Evolutionary conservation across 2,888 invertebrate genomes (phyloP).

Genomic region (Drosophila ezoana): DNA sequence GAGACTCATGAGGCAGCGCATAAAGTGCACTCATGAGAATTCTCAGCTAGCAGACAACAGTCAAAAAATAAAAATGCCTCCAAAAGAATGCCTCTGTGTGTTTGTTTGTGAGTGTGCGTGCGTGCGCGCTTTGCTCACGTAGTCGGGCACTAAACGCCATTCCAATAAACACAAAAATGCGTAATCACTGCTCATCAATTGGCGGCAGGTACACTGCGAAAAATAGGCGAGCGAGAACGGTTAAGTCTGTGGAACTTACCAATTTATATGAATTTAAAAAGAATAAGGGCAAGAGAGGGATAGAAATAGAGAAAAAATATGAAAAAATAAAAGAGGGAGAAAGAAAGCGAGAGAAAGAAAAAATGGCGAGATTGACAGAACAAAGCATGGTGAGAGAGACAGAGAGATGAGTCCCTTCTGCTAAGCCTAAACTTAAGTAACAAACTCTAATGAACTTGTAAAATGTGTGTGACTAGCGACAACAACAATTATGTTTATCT

Average conservation of each 20-base stretch:
- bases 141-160: slow-evolving; percentile 44
- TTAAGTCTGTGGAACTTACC: not conserved
- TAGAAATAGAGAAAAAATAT: not conserved
- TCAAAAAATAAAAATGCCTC: slow-evolving; percentile 11
- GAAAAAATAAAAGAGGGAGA: not conserved
- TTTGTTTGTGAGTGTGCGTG: slow-evolving; percentile 6
- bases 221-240: slow-evolving; percentile 11
- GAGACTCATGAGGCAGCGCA: slow-evolving; percentile 57
- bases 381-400: not conserved
- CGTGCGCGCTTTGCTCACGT: slow-evolving; percentile 55
- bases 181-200: slow-evolving; percentile 77
- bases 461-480: too few species aligned
- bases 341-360: not conserved
- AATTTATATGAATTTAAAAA: not conserved
- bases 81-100: slow-evolving; percentile 29
- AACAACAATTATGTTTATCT: too few species aligned
- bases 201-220: slow-evolving; percentile 47
- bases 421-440: too few species aligned
- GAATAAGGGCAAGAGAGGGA: not conserved
- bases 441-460: too few species aligned
- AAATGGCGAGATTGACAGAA: not conserved
- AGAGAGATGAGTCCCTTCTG: too few species aligned
- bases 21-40: slow-evolving; percentile 77
- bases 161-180: slow-evolving; percentile 55
- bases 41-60: slow-evolving; percentile 33